Base-by-base conservation (phyloP, 2,888 invertebrate genomes). In the Ceratothoa steindachneri region DNA sequence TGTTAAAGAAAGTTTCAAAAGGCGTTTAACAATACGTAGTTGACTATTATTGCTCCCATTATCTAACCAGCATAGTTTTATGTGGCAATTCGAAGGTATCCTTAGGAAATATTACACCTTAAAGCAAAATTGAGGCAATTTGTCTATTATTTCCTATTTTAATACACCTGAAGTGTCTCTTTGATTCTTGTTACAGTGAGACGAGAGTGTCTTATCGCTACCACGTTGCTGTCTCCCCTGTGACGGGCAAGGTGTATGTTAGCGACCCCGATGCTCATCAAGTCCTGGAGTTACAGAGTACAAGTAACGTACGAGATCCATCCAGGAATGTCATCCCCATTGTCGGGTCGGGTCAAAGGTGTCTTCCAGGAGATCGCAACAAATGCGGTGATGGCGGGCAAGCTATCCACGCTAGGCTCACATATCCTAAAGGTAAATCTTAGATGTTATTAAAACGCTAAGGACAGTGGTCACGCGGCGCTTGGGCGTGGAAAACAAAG, bases 191-290 rank as follows among this genome's bases (percentile, higher is more conserved):
- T 83, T 87, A 81, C 86, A 94, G 96, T 83, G 93, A 94, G 29
- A 93, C 95, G 0, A 88, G 95, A 82, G 95, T 97, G 0, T 95
- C 95, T 0, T 97, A 97, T 85, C 91, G 96, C 72, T 98, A 97
- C 85, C 96, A 97, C 86, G 93, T 99, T 89, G 95, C 97, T 0
- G 86, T 97, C 64, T 95, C 95, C 82, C 97, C 98, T 0, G 87
- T 96, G 19, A 96, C 97, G 83, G 96, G 95, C 29, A 91, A 91
- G 1, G 88, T 98, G 15, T 97, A 95, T 86, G 93, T 99, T 82
- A 97, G 97, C 0, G 95, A 97, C 84, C 96, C 97, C 0, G 95
- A 96, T 84, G 93, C 93, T 0, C 95, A 95, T 84, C 95, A 95
- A 85, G 95, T 97, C 81, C 91, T 95, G 77, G 89, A 91, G 80